Evolutionary conservation across 2,113 vertebrate species (phyloP).

Genomic region (Onychostoma macrolepis): DNA sequence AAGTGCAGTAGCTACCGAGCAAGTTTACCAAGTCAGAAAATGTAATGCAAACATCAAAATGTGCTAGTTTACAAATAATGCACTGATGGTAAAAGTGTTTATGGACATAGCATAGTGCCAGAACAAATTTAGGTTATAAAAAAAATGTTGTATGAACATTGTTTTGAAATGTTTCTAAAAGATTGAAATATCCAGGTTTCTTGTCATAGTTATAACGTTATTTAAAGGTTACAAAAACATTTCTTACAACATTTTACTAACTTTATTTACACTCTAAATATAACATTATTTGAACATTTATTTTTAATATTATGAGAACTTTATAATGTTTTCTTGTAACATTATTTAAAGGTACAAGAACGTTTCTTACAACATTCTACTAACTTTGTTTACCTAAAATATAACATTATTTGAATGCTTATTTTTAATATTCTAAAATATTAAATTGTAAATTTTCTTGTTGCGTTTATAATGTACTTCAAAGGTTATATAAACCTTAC

Average conservation of each 20-base stretch:
- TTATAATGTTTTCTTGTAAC: background rate
- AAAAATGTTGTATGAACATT: too few species aligned
- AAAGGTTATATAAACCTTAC: too few species aligned
- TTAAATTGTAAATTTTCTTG: too few species aligned
- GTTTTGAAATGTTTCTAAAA: background rate
- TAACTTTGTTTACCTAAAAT: too few species aligned
- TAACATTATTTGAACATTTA: background rate
- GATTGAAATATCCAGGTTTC: too few species aligned
- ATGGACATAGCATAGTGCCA: background rate
- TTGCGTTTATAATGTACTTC: too few species aligned
- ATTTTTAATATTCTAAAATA: too few species aligned
- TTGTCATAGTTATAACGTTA: too few species aligned
- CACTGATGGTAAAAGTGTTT: background rate
- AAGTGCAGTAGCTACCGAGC: too few species aligned
- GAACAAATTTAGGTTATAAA: background rate
- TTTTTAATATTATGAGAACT: background rate
- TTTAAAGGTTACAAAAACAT: background rate
- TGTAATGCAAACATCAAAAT: too few species aligned
- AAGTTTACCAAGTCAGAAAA: too few species aligned
- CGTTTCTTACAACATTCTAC: background rate
- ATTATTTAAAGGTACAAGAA: background rate
- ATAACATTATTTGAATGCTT: too few species aligned
- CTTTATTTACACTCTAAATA: background rate
- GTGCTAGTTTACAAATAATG: background rate
- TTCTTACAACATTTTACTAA: background rate